Base-by-base conservation (phyloP, 2,113 vertebrate species). In the Pachyramphus minor region DNA sequence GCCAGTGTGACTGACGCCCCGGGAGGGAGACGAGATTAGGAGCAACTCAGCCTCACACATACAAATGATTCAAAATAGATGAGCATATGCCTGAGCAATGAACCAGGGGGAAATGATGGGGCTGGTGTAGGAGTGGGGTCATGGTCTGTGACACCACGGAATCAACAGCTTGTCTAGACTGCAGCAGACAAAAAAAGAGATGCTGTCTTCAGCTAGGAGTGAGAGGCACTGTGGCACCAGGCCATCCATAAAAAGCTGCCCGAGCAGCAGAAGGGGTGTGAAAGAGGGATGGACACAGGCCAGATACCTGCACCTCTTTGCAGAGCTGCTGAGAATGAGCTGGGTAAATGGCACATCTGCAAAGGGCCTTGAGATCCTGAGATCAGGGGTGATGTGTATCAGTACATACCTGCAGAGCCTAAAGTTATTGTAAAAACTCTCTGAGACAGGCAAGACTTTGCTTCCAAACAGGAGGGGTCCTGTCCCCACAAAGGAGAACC, bases 91-190 rank as follows among this genome's bases (percentile, higher is more conserved):
- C 92, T 63, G 83, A 92, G 95, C 50, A 14, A 64, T 67, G 76
- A 94, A 77, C 60, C 20, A 24, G 92, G 90, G 92, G n/a, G 18
- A 79, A 94, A 62, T 9, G 79, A 71, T 47, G 90, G 80, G 73
- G 0, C 89, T 56, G 90, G 75, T 55, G 93, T 85, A 30, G 95
- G 96, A 92, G 95, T 33, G 56, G 90, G 90, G 93, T 90, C 90
- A 47, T 2, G 68, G 74, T 55, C 91, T 41, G 50, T 58, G 94
- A 73, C 89, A 87, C 87, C 19, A 35, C 14, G 76, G 87, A 86
- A 90, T 58, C 93, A 93, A 67, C 93, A 92, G 42, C 92, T 95
- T 95, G 95, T 95, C 96, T 95, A 90, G 94, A 87, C 85, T 91
- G 16, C 17, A 67, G 87, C 78, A 91, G 85, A 20, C 59, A 31